Conservation (phyloP, 35 echinoderm and acorn worm genomes). For the Antedon bifida region DNA sequence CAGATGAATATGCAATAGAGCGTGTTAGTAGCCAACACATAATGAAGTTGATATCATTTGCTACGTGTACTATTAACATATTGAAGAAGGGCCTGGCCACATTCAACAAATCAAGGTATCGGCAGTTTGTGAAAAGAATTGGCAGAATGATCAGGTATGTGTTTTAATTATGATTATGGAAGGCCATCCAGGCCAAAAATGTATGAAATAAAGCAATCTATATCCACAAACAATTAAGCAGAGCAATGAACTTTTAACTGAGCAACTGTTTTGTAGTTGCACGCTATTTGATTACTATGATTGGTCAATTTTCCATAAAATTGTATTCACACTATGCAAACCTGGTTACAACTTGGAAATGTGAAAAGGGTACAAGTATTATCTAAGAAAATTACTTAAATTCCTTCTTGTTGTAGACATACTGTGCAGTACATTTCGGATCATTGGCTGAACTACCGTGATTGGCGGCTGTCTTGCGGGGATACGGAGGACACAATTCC, state of each 20-base stretch:
- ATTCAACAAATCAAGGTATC: slow-evolving; percentile 70
- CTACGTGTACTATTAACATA: slow-evolving; percentile 42
- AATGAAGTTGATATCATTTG: slow-evolving; percentile 70
- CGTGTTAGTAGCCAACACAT: slow-evolving; percentile 63
- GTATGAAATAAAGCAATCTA: neutral
- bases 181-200: neutral
- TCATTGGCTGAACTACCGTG: slow-evolving; percentile 56
- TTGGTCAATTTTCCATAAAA: no score
- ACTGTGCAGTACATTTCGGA: slow-evolving; percentile 83
- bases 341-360: no score
- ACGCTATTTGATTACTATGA: no score
- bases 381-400: neutral
- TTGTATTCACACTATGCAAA: no score
- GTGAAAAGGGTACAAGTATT: no score
- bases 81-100: slow-evolving; percentile 62
- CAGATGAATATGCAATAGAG: slow-evolving; percentile 6
- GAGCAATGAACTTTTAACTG: no score
- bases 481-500: slow-evolving; percentile 20
- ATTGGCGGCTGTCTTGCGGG: slow-evolving; percentile 17
- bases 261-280: no score
- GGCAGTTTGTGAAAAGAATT: slow-evolving; percentile 96
- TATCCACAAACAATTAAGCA: no score
- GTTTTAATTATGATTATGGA: no score
- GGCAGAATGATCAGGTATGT: slow-evolving; percentile 84
- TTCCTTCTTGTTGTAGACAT: slow-evolving; percentile 20